A percentile compares a stretch with the other conserved stretches of the same genome.
These are phyloP conservation scores for Patagioenas fasciata DNA, from an alignment of 2,113 vertebrate genomes.

Conservation along the genomic window DNA sequence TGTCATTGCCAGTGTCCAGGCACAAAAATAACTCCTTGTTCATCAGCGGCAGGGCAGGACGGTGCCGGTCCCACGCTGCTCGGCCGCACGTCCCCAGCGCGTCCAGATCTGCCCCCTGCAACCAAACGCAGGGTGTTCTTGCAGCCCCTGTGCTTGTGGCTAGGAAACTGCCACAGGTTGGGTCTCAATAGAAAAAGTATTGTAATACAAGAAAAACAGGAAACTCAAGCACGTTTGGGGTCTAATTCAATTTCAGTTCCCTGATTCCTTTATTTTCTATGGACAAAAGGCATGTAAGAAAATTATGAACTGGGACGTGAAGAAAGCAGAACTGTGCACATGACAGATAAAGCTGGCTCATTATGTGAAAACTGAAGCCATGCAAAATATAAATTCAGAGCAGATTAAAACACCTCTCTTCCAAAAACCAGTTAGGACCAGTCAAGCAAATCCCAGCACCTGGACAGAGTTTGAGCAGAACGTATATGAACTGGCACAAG, in stretches of 20 bases:
- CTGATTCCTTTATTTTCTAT: constrained; percentile 67
- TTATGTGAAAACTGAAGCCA: constrained; percentile 53
- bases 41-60: neutral
- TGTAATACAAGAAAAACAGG: constrained; percentile 70
- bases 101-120: neutral
- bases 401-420: constrained; percentile 46
- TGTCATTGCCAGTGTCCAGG: neutral
- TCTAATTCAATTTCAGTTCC: constrained; percentile 68
- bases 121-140: neutral
- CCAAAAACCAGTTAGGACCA: constrained; percentile 50
- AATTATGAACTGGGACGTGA: constrained; percentile 59
- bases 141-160: constrained; percentile 60
- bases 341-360: constrained; percentile 55
- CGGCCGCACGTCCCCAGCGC: neutral
- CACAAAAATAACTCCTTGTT: neutral
- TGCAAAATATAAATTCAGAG: constrained; percentile 46
- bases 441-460: constrained; percentile 40
- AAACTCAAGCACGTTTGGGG: constrained; percentile 67
- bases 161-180: constrained; percentile 48
- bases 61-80: fast-evolving
- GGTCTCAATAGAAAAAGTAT: constrained; percentile 69
- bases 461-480: constrained; percentile 30
- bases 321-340: constrained; percentile 65
- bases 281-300: constrained; percentile 61
- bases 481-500: constrained; percentile 13